phyloP scores from a whole-genome alignment of 2,113 vertebrate species.

The Phaethon lepturus region DNA sequence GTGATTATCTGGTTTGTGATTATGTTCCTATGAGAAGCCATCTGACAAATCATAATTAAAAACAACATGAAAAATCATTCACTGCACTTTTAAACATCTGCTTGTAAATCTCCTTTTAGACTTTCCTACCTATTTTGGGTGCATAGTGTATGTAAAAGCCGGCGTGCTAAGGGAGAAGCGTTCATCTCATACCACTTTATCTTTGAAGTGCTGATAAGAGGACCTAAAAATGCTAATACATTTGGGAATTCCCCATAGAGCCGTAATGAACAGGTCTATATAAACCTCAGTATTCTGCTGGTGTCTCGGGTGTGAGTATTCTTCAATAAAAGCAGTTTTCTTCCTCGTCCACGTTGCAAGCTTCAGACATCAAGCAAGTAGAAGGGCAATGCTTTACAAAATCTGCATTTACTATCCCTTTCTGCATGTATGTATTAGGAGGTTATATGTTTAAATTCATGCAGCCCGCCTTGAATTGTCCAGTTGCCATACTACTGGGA shows the following conservation, averaged over 20 bases:
- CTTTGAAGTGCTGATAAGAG: constrained; percentile 65
- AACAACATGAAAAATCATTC: background rate
- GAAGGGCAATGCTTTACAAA: background rate
- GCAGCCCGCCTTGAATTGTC: background rate
- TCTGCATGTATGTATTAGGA: background rate
- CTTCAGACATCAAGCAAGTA: background rate
- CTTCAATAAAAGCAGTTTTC: background rate
- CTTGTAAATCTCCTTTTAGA: constrained; percentile 29
- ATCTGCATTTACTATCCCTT: background rate
- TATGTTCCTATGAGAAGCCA: constrained; percentile 26
- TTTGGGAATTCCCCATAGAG: constrained; percentile 60
- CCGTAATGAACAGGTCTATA: constrained; percentile 61
- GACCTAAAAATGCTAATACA: constrained; percentile 60
- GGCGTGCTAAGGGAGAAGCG: background rate
- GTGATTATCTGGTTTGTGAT: constrained; percentile 12
- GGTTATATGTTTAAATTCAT: background rate
- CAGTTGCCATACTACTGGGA: background rate
- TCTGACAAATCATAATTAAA: constrained; percentile 53
- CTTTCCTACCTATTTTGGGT: constrained; percentile 25
- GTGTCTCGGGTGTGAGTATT: background rate
- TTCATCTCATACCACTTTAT: constrained; percentile 50
- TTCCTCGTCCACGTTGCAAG: background rate
- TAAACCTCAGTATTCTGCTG: constrained; percentile 50
- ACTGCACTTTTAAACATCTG: constrained; percentile 14
- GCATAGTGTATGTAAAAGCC: background rate